These are phyloP conservation scores for Tachystola acroxantha DNA, from an alignment of 2,888 invertebrate genomes.

Conservation along the genomic window DNA sequence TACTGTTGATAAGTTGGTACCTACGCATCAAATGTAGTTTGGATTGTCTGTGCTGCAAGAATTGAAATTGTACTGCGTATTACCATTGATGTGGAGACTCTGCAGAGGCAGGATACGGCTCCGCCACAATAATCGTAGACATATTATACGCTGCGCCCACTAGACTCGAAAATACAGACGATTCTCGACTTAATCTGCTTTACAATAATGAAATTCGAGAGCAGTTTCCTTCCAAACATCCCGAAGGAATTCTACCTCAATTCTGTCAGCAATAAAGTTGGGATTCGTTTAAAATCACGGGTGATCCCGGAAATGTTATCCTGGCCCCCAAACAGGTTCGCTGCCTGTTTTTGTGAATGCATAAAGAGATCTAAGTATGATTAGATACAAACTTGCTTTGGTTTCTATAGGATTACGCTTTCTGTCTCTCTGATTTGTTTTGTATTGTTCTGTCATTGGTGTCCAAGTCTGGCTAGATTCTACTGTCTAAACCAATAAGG, in stretches of 20 bases:
- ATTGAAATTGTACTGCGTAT: too few species aligned
- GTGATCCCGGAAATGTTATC: background rate
- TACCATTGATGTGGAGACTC: too few species aligned
- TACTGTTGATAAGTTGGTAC: too few species aligned
- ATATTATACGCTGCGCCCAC: background rate
- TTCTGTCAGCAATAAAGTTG: background rate
- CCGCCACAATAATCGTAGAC: too few species aligned
- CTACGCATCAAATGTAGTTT: too few species aligned
- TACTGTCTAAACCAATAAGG: background rate
- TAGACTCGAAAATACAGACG: background rate
- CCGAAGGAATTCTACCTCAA: background rate
- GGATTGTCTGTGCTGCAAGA: too few species aligned
- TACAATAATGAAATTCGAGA: constrained; percentile 8
- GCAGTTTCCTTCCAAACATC: background rate
- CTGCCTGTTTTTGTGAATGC: background rate
- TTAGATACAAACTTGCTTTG: background rate
- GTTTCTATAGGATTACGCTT: background rate
- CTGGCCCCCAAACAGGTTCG: background rate
- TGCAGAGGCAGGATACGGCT: too few species aligned
- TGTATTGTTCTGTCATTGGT: background rate
- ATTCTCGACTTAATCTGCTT: constrained; percentile 6
- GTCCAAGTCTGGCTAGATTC: constrained; percentile 1
- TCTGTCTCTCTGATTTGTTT: background rate
- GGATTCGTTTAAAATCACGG: background rate
- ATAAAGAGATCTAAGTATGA: background rate